These are phyloP conservation scores for Pocillopora grandis DNA, from an alignment of 92 coral and sea anemone genomes.

Conservation along the genomic window DNA sequence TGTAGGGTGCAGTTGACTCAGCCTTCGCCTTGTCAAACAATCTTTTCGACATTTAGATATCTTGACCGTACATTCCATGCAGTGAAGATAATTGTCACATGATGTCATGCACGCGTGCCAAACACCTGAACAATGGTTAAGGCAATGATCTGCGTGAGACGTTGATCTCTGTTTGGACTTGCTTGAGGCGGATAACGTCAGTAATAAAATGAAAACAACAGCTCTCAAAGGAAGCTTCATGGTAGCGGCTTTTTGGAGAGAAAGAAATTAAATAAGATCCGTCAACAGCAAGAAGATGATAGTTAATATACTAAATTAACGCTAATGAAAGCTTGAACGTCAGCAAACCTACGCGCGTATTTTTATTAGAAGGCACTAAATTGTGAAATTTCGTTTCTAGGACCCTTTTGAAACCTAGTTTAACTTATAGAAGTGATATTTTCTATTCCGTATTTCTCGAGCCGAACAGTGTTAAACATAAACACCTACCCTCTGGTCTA, in stretches of 20 bases:
- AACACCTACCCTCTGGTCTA: no score
- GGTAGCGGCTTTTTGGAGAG: neutral
- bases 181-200: neutral
- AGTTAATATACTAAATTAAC: no score
- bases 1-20: neutral
- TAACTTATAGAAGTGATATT: no score
- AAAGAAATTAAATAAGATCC: neutral
- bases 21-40: neutral
- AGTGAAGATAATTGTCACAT: constrained; percentile 12
- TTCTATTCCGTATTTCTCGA: no score
- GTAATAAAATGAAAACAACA: constrained; percentile 8
- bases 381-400: no score
- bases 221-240: constrained; percentile 5
- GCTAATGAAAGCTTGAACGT: no score
- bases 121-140: constrained; percentile 9
- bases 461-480: no score
- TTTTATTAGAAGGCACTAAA: no score
- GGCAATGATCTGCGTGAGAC: neutral
- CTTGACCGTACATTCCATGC: neutral
- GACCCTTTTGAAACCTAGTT: no score
- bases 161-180: neutral
- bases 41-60: constrained; percentile 11
- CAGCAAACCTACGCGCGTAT: no score
- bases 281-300: no score
- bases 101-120: constrained; percentile 40